Conservation (phyloP, 2,888 invertebrate species). For the Dendrolimus pini region DNA sequence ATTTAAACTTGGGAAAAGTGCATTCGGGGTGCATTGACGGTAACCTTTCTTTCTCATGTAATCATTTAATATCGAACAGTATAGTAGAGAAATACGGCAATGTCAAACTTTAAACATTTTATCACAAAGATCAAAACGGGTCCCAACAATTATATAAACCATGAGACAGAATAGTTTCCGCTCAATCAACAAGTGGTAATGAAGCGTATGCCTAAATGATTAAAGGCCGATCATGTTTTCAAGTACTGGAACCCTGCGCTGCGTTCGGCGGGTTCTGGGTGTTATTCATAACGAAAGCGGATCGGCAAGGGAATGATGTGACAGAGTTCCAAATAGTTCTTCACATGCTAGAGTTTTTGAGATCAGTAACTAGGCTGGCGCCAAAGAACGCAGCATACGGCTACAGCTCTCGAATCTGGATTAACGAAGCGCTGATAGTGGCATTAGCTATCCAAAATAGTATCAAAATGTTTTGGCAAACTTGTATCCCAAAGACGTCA, state of each 20-base stretch:
- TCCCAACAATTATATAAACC: conserved; percentile 56
- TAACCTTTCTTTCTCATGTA: conserved; percentile 49
- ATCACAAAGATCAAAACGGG: conserved; percentile 55
- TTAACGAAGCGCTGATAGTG: conserved; percentile 25
- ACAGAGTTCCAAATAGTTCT: conserved; percentile 33
- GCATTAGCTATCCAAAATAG: conserved; percentile 27
- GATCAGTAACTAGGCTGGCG: conserved; percentile 55
- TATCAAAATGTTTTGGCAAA: conserved; percentile 32
- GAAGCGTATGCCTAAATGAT: conserved; percentile 62
- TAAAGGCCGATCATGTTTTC: conserved; percentile 4
- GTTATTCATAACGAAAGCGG: conserved; percentile 1
- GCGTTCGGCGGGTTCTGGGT: conserved; percentile 4
- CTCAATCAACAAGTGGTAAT: conserved; percentile 57
- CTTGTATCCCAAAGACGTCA: conserved; percentile 19
- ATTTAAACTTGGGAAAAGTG: conserved; percentile 40
- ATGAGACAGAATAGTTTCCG: conserved; percentile 60
- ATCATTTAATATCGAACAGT: conserved; percentile 8
- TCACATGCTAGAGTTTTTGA: conserved; percentile 47
- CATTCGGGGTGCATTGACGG: conserved; percentile 52
- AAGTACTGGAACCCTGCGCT: conserved; percentile 13
- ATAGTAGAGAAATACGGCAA: conserved; percentile 25
- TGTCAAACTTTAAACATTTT: conserved; percentile 28
- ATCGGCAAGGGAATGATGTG: conserved; percentile 7
- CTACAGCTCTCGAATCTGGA: conserved; percentile 52
- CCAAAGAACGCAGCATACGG: conserved; percentile 49